Conservation (phyloP, 2,797 vertebrate species). For the Tapera naevia region DNA sequence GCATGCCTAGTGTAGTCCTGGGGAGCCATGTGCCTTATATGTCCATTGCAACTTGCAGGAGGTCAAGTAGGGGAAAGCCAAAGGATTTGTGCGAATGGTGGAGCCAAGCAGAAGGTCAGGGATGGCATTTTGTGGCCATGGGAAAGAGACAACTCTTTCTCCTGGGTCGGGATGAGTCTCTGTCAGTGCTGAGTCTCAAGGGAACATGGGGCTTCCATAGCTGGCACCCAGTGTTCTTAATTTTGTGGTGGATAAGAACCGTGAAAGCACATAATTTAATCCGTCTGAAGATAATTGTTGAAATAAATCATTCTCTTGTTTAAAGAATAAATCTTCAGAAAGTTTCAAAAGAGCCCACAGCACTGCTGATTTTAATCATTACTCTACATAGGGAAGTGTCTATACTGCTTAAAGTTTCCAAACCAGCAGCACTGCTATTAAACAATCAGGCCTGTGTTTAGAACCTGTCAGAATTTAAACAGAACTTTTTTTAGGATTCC, state of each 20-base stretch:
- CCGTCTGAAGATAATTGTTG: constrained; percentile 60
- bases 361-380: constrained; percentile 52
- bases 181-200: background rate
- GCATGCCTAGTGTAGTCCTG: constrained; percentile 26
- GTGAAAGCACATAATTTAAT: constrained; percentile 64
- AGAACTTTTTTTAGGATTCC: background rate
- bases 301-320: constrained; percentile 66
- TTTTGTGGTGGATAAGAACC: constrained; percentile 50
- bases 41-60: constrained; percentile 37
- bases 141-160: constrained; percentile 52
- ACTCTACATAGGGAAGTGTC: background rate
- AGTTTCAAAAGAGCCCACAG: constrained; percentile 40
- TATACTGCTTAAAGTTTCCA: background rate
- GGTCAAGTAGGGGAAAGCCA: constrained; percentile 54
- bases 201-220: background rate
- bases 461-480: background rate
- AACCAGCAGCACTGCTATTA: background rate
- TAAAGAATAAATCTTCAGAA: constrained; percentile 51
- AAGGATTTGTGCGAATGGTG: constrained; percentile 61
- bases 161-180: constrained; percentile 16
- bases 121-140: constrained; percentile 64
- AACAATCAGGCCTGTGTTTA: background rate
- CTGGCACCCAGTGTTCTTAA: constrained; percentile 50
- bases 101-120: constrained; percentile 61
- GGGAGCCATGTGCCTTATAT: constrained; percentile 54